phyloP scores from a whole-genome alignment of 2,797 vertebrate genomes.

The Neoniphon sammara region DNA sequence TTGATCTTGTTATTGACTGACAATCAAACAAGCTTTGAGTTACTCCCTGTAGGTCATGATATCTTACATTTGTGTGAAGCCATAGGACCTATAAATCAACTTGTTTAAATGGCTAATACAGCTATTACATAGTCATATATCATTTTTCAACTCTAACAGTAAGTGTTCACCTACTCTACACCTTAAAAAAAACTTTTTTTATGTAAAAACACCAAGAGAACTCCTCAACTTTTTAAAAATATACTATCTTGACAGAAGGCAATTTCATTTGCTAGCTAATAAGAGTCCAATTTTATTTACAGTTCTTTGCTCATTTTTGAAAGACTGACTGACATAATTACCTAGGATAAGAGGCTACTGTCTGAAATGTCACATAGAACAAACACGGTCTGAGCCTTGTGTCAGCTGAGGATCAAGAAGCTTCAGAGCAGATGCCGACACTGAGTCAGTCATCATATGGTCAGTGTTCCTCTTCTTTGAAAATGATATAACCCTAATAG shows the following conservation, averaged over 20 bases:
- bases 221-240: too few species aligned
- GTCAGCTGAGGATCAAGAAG: slow-evolving; percentile 38
- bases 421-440: neutral
- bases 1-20: slow-evolving; percentile 9
- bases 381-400: neutral
- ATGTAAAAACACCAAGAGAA: too few species aligned
- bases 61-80: neutral
- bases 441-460: slow-evolving; percentile 45
- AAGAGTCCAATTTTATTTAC: too few species aligned
- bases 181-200: neutral
- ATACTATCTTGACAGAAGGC: too few species aligned
- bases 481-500: neutral
- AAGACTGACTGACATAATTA: too few species aligned
- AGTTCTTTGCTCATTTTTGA: neutral
- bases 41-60: neutral
- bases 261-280: too few species aligned
- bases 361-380: neutral
- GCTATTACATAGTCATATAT: neutral
- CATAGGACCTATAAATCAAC: neutral
- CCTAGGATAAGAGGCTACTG: neutral
- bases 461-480: slow-evolving; percentile 6
- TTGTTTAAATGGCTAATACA: neutral
- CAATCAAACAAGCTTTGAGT: neutral
- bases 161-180: too few species aligned
- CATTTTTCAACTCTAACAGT: too few species aligned